Base-by-base conservation (phyloP, 2,888 invertebrate genomes). In the Drosophila diplacantha region DNA sequence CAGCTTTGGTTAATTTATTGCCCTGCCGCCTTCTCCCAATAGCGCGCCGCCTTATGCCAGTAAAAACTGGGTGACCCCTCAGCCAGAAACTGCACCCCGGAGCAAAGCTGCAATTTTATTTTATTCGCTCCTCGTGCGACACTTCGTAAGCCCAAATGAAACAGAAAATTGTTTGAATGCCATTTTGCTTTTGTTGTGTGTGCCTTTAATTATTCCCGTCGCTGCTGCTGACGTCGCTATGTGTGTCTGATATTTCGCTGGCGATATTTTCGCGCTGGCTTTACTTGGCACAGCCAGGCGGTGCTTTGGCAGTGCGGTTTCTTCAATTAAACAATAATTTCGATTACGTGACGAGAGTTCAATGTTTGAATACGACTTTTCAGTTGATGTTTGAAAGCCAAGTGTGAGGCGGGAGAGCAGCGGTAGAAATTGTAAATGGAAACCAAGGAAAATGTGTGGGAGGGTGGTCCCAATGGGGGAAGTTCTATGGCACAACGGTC, bases 321-420 rank as follows among this genome's bases (percentile, higher is more conserved):
- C 55, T 47, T 49, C 59, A 65, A 63, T 73, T 75, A 64, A 50
- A 67, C 74, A 82, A 67, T 59, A 62, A 73, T 80, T 65, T 71
- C 52, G 65, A 71, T 77, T 80, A 83, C 83, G 83, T 76, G 76
- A 77, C 63, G 54, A 46, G 46, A 34, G 58, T 57, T 65, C 60
- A 69, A 66, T 73, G 59, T 56, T 39, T 57, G 18, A 38, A 49
- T 43, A 34, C 39, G 26, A 26, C 29, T 43, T 51, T 35, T 47
- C 37, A 29, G 24, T 32, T 11, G 26, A 20, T 47, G 59, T 58
- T 57, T 57, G 58, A 37, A 34, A 8, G 39, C 29, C 34, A 34
- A 31, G 62, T n/a, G 57, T 41, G 12, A 29, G 24, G 11, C 39
- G 12, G 20, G 20, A 37, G 37, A 3, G 20, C 20, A 20, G 20